phyloP scores from a whole-genome alignment of 2,888 invertebrate species.

The Sarcophaga variegata region DNA sequence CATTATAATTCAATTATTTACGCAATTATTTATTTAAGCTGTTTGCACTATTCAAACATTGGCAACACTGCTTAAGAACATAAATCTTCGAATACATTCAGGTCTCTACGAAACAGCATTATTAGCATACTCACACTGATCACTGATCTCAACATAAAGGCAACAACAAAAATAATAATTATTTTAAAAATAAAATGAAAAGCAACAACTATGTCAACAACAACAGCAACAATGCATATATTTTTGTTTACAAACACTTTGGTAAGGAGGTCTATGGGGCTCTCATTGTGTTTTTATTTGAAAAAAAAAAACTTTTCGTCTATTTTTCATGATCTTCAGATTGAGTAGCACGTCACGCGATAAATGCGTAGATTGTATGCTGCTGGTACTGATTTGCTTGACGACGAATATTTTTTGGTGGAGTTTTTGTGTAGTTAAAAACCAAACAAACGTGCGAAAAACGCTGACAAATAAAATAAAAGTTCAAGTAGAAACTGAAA shows the following conservation, averaged over 20 bases:
- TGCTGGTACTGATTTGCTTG: background rate
- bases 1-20: no score
- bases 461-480: background rate
- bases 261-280: no score
- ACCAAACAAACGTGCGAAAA: background rate
- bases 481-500: background rate
- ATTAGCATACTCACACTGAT: background rate
- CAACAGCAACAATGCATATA: background rate
- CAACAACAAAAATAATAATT: background rate
- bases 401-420: background rate
- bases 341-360: background rate
- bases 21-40: no score
- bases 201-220: background rate
- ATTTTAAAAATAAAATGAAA: background rate
- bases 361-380: background rate
- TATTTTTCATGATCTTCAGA: background rate
- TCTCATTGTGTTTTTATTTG: no score
- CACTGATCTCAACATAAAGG: background rate
- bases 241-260: slow-evolving; percentile 14
- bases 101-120: background rate
- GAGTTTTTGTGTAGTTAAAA: background rate
- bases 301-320: no score
- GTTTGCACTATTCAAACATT: background rate
- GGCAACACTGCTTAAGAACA: background rate
- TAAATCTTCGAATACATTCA: background rate